Evolutionary conservation across 2,797 vertebrate genomes (phyloP), one percentile per base, ranked within the genome.

Genomic region (Galago senegalensis): DNA sequence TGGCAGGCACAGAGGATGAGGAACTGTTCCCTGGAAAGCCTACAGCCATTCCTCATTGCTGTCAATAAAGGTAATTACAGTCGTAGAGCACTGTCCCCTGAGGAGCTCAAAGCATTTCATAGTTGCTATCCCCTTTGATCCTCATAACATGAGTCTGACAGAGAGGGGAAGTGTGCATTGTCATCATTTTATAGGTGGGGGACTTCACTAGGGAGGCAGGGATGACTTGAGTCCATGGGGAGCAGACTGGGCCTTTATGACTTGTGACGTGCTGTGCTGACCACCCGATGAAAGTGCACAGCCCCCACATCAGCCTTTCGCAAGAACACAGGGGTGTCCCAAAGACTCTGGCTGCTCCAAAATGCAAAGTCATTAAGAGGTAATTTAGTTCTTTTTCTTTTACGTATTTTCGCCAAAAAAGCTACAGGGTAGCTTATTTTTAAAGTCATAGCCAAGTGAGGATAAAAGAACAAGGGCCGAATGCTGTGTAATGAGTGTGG

Each of bases 41-140:
- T 27, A 8, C 5, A 37, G 63, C 43, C 1, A 69, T 60, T 95
- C 37, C 73, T 86, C 0, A 5, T 61, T 65, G 34, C 67, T 60
- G 83, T 82, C 95, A 89, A 34, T 95, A 89, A 91, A 46, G 61
- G 89, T 93, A 82, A 94, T 93, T 94, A 83, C 13, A 85, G 73
- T 87, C 85, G 69, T 0, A 83, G 87, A 96, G 61, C 61, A 4
- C 46, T 3, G 84, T 85, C 46, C 91, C 96, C 81, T 2, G 56
- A 92, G 95, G 88, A 89, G 89, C 72, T 76, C 92, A 43, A 16
- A 91, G 83, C 90, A 61, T 86, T 81, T 80, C 20, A 40, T 20
- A 72, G 97, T 76, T 0, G 7, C 82, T 63, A 76, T 46, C 31
- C n/a, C n/a, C 94, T 58, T 31, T 58, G 97, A 96, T 83, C 63